Percentiles rank a stretch among this genome's conserved stretches.
Conservation (phyloP, 1,140 invertebrate species). For the Triops cancriformis region DNA sequence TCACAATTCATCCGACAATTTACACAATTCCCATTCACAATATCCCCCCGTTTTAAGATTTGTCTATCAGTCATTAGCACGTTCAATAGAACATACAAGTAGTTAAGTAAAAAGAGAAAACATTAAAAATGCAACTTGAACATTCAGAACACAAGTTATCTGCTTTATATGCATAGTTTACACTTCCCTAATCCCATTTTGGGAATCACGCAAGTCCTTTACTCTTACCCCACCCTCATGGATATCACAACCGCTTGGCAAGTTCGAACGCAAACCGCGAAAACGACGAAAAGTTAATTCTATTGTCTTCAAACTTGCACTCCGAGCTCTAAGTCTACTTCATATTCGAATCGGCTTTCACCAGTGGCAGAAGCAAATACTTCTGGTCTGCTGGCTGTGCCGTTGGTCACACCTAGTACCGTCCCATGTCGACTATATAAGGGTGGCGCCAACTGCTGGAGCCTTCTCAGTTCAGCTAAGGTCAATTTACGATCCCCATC, state of each 20-base stretch:
- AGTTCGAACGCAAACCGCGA: constrained; percentile 1
- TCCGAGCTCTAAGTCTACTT: constrained; percentile 1
- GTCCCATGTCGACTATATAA: constrained; percentile 4
- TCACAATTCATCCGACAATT: neutral
- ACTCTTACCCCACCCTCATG: neutral
- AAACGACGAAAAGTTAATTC: neutral
- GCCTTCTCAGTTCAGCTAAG: constrained; percentile 23
- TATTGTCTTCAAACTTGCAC: neutral
- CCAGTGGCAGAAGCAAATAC: neutral
- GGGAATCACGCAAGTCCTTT: neutral
- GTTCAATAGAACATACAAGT: neutral
- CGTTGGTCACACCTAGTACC: neutral
- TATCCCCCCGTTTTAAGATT: neutral
- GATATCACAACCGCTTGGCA: constrained; percentile 9
- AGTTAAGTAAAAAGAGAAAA: neutral
- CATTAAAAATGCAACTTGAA: neutral
- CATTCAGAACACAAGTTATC: neutral
- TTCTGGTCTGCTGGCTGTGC: neutral
- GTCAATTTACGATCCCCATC: constrained; percentile 21
- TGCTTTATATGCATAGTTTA: neutral
- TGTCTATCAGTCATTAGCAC: neutral
- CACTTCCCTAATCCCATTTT: neutral
- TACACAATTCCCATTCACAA: neutral
- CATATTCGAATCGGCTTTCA: neutral
- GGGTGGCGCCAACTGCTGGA: constrained; percentile 20